Base-by-base conservation (phyloP, 1,140 invertebrate species). In the Belonocnema kinseyi region DNA sequence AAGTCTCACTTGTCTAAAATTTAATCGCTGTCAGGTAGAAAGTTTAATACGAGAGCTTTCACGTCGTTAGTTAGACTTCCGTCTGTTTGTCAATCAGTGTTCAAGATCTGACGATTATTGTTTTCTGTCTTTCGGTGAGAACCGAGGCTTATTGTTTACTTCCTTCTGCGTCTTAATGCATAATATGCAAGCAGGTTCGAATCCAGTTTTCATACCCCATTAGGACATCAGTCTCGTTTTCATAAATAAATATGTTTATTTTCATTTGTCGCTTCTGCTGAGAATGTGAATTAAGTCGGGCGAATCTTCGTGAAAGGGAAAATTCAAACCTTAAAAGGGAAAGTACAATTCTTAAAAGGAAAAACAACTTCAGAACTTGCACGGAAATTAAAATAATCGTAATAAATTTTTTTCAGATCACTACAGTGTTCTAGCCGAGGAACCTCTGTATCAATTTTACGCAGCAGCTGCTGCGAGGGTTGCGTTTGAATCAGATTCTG, bases 401-500 rank as follows among this genome's bases (percentile, higher is more conserved):
- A 33, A 73, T 7, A 11, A 33, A 33, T 70, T 13, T n/a, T 51
- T 80, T 83, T 12, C 73, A 92, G 91, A 91, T 86, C 83, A 88
- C 61, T 90, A 89, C 54, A 88, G 90, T 26, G 85, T 89, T 50
- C 92, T 94, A 73, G 91, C 92, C 50, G 94, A 97, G 88, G 97
- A 98, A 85, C 97, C 97, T 0, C 92, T 98, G 19, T 98, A 98
- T 88, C 97, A 98, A 87, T 97, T 97, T 90, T 98, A 98, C 89
- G 95, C 95, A 78, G 96, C 95, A 14, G 94, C 96, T 84, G 92
- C 95, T 77, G 94, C 93, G 90, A 73, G 94, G 92, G 92, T 93
- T 56, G 93, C 89, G 19, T 92, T 92, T 56, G 94, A 95, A 78
- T 95, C 94, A 0, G 95, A 95, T 83, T 95, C 94, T 16, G 96